Percentiles rank a stretch among this genome's conserved stretches.
Evolutionary conservation across 2,797 vertebrate species (phyloP).

Genomic region (Tragopan temminckii): DNA sequence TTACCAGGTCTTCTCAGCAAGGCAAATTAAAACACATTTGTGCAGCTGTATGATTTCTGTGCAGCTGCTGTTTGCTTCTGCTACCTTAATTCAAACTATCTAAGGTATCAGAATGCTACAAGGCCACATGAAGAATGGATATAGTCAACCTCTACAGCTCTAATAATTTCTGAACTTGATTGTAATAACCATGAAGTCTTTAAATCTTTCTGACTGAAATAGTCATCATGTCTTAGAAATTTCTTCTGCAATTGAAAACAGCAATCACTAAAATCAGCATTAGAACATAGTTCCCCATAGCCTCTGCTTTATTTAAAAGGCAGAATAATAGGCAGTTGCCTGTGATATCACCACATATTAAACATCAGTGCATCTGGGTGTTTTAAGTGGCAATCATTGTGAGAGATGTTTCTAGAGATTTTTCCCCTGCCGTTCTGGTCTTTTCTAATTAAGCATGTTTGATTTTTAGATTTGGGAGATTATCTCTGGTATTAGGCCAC

Average conservation of each 20-base stretch:
- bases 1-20: neutral
- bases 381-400: neutral
- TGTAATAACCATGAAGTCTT: constrained; percentile 3
- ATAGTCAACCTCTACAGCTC: neutral
- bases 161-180: neutral
- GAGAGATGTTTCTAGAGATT: neutral
- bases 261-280: neutral
- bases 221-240: constrained; percentile 5
- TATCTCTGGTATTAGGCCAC: constrained; percentile 19
- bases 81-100: neutral
- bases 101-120: neutral
- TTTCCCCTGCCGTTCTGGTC: neutral
- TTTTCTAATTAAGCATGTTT: constrained; percentile 30
- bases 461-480: constrained; percentile 39
- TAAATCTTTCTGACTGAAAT: neutral
- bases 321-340: neutral
- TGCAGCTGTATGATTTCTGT: neutral
- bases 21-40: neutral
- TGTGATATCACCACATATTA: neutral
- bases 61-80: neutral
- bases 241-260: neutral
- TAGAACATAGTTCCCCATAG: neutral
- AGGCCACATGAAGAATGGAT: neutral
- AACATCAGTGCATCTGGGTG: neutral
- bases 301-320: neutral